Evolutionary conservation across 2,797 vertebrate genomes (phyloP).

Genomic region (Botia kubotai): DNA sequence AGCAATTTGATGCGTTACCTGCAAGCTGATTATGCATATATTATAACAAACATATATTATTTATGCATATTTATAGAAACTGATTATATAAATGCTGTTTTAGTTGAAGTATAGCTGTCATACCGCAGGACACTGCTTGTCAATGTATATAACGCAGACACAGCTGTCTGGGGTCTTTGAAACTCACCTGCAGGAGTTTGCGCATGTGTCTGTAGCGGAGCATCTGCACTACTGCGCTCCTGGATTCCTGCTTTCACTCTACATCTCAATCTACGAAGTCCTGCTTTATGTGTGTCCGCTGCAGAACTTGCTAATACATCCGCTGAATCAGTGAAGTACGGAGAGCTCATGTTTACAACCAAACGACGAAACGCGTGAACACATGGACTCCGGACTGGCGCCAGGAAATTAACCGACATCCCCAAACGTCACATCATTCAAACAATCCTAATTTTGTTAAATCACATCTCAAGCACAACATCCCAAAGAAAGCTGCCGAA

Average conservation of each 20-base stretch:
- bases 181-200: constrained; percentile 9
- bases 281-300: constrained; percentile 14
- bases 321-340: constrained; percentile 67
- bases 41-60: too few species aligned
- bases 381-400: not conserved
- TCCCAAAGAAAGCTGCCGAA: not conserved
- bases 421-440: not conserved
- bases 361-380: constrained; percentile 22
- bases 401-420: constrained; percentile 1
- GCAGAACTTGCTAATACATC: constrained; percentile 32
- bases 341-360: constrained; percentile 68
- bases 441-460: not conserved
- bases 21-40: too few species aligned
- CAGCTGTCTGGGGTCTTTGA: too few species aligned
- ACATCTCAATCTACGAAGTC: constrained; percentile 53
- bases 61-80: not conserved
- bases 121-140: not conserved
- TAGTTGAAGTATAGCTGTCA: not conserved
- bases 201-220: not conserved
- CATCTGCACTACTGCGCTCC: constrained; percentile 59
- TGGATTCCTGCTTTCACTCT: constrained; percentile 72
- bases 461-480: not conserved
- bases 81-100: not conserved
- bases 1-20: too few species aligned
- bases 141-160: not conserved